These are phyloP conservation scores for Engystomops pustulosus DNA, from an alignment of 2,113 vertebrate species.

Conservation along the genomic window DNA sequence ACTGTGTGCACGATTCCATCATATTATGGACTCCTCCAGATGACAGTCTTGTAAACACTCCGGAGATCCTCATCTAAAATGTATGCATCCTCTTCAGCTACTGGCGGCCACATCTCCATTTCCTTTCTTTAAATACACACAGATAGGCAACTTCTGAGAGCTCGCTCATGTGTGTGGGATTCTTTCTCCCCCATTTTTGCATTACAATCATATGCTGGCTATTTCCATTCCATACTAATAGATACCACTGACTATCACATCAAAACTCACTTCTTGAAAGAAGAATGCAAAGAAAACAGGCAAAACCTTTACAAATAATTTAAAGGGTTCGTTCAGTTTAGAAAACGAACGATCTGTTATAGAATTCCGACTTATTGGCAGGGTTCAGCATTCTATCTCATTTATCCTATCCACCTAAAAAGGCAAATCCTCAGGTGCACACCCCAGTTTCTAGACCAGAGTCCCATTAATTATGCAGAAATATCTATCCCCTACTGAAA, in stretches of 20 bases:
- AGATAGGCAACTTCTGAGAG: background rate
- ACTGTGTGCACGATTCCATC: background rate
- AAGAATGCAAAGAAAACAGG: background rate
- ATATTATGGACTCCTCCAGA: background rate
- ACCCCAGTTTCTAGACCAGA: too few species aligned
- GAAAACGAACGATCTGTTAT: too few species aligned
- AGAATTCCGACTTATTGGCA: too few species aligned
- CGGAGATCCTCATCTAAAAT: background rate
- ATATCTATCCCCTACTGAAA: too few species aligned
- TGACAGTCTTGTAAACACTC: conserved; percentile 10
- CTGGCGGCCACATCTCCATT: background rate
- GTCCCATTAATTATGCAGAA: too few species aligned
- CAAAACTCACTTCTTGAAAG: background rate
- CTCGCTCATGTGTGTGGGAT: background rate
- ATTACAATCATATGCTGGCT: background rate
- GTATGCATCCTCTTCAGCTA: background rate
- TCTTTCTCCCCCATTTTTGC: background rate
- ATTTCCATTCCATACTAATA: background rate
- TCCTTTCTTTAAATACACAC: background rate
- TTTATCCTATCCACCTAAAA: too few species aligned
- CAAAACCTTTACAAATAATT: background rate
- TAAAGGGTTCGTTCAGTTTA: too few species aligned
- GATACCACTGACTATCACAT: background rate
- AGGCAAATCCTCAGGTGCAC: too few species aligned
- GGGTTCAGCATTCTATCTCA: too few species aligned